Percentiles rank a stretch among this genome's conserved stretches.
phyloP scores from a whole-genome alignment of 2,113 vertebrate species.

The Callionymus lyra region DNA sequence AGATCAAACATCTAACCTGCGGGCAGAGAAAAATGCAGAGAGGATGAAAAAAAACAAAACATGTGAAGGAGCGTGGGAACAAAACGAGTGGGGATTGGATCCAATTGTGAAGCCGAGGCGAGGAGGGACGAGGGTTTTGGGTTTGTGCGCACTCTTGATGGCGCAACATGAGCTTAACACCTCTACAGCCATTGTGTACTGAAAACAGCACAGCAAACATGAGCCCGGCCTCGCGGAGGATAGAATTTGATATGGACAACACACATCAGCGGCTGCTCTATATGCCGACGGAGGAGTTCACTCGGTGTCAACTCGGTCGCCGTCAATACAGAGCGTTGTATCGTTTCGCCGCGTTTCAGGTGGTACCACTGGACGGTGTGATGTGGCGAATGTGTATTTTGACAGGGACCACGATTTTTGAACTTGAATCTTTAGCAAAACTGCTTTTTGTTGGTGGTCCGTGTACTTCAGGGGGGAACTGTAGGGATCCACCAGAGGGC shows the following conservation, averaged over 20 bases:
- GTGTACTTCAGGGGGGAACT: background rate
- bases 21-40: conserved; percentile 63
- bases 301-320: conserved; percentile 21
- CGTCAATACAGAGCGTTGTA: conserved; percentile 4
- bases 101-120: conserved; percentile 46
- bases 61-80: conserved; percentile 52
- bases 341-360: too few species aligned
- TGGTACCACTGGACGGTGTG: too few species aligned
- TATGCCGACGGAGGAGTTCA: conserved; percentile 11
- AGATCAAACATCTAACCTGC: conserved; percentile 73
- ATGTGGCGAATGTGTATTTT: too few species aligned
- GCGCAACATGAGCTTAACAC: conserved; percentile 54
- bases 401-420: too few species aligned
- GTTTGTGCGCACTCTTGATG: conserved; percentile 52
- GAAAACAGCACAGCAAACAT: conserved; percentile 53
- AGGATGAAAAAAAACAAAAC: conserved; percentile 44
- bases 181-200: conserved; percentile 46
- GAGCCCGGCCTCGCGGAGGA: conserved; percentile 33
- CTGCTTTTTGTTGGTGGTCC: background rate
- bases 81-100: conserved; percentile 34
- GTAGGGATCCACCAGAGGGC: too few species aligned
- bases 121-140: conserved; percentile 46
- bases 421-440: too few species aligned
- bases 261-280: conserved; percentile 39
- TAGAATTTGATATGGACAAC: conserved; percentile 47